These are phyloP conservation scores for Pelodiscus sinensis DNA, from an alignment of 2,113 vertebrate genomes.

Conservation along the genomic window DNA sequence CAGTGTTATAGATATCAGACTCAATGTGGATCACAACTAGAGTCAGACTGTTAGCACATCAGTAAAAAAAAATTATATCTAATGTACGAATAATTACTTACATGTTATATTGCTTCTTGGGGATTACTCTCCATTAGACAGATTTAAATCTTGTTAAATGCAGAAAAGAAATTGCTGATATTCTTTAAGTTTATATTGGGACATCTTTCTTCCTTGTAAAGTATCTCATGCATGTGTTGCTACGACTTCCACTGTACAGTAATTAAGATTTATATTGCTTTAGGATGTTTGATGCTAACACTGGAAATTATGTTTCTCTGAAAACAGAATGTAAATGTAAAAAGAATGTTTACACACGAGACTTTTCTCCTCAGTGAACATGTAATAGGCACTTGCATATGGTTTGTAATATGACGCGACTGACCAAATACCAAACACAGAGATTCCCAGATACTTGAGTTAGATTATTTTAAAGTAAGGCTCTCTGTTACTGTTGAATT, in stretches of 20 bases:
- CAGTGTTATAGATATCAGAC: neutral
- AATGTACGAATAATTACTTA: constrained; percentile 32
- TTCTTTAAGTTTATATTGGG: constrained; percentile 43
- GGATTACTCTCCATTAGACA: constrained; percentile 45
- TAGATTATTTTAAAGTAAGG: constrained; percentile 3
- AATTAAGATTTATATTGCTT: constrained; percentile 69
- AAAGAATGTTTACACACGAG: neutral
- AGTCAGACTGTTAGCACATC: neutral
- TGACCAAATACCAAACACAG: neutral
- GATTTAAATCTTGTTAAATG: constrained; percentile 49
- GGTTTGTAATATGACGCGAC: neutral
- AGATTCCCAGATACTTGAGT: neutral
- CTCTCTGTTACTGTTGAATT: neutral
- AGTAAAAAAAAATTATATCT: neutral
- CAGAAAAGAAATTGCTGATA: constrained; percentile 36
- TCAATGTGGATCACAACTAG: constrained; percentile 6
- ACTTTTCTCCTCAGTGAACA: neutral
- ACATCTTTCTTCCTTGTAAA: constrained; percentile 50
- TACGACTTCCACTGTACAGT: constrained; percentile 14
- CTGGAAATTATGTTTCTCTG: constrained; percentile 29
- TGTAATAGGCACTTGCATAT: neutral
- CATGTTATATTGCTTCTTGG: neutral
- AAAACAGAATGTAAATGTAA: constrained; percentile 18
- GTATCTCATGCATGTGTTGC: constrained; percentile 20
- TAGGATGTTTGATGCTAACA: constrained; percentile 48